phyloP scores from a whole-genome alignment of 2,797 vertebrate genomes.

The Streptopelia turtur region DNA sequence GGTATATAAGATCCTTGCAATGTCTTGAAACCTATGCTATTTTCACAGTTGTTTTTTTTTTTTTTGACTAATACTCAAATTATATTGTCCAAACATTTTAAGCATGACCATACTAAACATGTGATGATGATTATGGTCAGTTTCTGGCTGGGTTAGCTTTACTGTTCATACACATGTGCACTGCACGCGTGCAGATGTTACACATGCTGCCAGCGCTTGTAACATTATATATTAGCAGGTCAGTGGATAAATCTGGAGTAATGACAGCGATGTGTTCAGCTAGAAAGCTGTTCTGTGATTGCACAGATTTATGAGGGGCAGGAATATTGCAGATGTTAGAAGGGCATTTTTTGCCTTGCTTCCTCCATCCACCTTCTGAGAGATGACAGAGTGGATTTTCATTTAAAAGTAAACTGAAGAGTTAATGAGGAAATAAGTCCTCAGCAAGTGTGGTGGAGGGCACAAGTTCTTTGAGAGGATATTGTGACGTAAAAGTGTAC shows the following conservation, averaged over 20 bases:
- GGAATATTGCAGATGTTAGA: neutral
- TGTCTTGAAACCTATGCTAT: neutral
- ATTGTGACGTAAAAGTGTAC: neutral
- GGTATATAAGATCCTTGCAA: neutral
- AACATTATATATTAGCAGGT: neutral
- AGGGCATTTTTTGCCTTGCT: neutral
- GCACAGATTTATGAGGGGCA: neutral
- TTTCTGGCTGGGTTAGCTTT: neutral
- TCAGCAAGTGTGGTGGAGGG: neutral
- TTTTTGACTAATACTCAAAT: neutral
- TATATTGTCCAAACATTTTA: neutral
- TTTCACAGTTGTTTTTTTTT: neutral
- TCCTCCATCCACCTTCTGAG: neutral
- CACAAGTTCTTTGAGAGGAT: neutral
- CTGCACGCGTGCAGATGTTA: neutral
- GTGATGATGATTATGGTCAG: neutral
- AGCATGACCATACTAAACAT: rapidly evolving
- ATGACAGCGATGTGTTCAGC: neutral
- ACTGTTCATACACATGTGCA: neutral
- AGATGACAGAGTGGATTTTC: neutral
- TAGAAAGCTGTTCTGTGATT: neutral
- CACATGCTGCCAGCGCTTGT: neutral
- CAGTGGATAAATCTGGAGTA: neutral
- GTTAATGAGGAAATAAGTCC: neutral
- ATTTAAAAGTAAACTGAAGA: neutral